Percentiles rank a stretch among this genome's conserved stretches.
These are phyloP conservation scores for Ethmia dodecea DNA, from an alignment of 2,888 invertebrate genomes.

Conservation along the genomic window DNA sequence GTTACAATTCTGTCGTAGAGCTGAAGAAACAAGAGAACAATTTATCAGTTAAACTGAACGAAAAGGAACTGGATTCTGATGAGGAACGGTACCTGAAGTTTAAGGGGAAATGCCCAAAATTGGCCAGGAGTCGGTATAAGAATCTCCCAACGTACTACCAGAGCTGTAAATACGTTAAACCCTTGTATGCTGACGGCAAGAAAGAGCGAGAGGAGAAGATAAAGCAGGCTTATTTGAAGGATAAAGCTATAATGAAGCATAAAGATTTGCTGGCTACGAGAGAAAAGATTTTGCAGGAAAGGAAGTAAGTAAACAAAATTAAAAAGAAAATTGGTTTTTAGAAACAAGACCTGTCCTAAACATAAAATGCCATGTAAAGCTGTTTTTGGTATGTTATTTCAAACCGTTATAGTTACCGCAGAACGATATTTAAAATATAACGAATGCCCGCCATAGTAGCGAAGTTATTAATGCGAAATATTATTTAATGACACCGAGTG, in stretches of 20 bases:
- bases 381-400: too few relatives aligned
- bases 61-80: conserved; percentile 43
- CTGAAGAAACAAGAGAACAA: conserved; percentile 34
- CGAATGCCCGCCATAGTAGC: too few relatives aligned
- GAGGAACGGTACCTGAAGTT: conserved; percentile 35
- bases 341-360: too few relatives aligned
- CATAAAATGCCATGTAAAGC: too few relatives aligned
- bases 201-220: conserved; percentile 32
- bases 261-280: conserved; percentile 72
- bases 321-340: too few relatives aligned
- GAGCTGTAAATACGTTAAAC: conserved; percentile 57
- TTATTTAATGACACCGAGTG: too few relatives aligned
- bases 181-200: conserved; percentile 21
- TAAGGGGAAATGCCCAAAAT: conserved; percentile 55
- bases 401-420: too few relatives aligned
- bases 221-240: conserved; percentile 55
- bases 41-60: conserved; percentile 47
- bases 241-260: conserved; percentile 74
- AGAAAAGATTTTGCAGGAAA: conserved; percentile 77
- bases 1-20: conserved; percentile 59
- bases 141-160: conserved; percentile 57
- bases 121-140: conserved; percentile 54
- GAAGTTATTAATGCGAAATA: too few relatives aligned
- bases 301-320: conserved; percentile 65
- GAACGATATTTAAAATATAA: too few relatives aligned